phyloP scores from a whole-genome alignment of 2,888 invertebrate species.

The Encarsia formosa region DNA sequence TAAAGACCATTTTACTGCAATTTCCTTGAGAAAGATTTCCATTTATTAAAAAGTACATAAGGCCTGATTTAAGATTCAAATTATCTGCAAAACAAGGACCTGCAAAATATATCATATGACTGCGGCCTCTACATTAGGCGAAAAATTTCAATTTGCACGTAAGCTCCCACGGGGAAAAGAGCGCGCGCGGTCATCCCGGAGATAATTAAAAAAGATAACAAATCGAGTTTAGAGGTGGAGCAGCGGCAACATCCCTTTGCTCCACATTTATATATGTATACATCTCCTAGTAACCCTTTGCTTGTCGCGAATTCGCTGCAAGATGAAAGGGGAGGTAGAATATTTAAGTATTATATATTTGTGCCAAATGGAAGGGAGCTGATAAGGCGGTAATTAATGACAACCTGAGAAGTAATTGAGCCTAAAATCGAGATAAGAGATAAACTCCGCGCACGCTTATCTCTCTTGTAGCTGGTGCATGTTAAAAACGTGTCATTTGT shows the following conservation, averaged over 20 bases:
- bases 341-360: too few relatives aligned
- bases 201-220: conserved; percentile 4
- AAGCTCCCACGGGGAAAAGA: not conserved
- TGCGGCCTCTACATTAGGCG: not conserved
- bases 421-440: conserved; percentile 16
- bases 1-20: too few relatives aligned
- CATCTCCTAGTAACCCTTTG: too few relatives aligned
- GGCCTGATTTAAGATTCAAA: too few relatives aligned
- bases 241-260: not conserved
- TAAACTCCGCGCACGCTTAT: not conserved
- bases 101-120: not conserved
- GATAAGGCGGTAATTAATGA: conserved; percentile 22
- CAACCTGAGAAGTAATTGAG: conserved; percentile 20
- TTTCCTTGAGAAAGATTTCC: too few relatives aligned
- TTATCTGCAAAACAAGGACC: too few relatives aligned
- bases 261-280: not conserved
- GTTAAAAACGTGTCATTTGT: too few relatives aligned
- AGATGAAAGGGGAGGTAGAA: too few relatives aligned
- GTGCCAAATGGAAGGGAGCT: not conserved
- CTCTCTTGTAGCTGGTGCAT: too few relatives aligned
- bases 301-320: too few relatives aligned
- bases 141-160: not conserved
- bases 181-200: not conserved
- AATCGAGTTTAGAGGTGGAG: not conserved
- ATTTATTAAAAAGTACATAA: too few relatives aligned